A percentile compares a stretch with the other conserved stretches of the same genome.
phyloP scores from a whole-genome alignment of 2,113 vertebrate species.

The Capreolus pygargus region DNA sequence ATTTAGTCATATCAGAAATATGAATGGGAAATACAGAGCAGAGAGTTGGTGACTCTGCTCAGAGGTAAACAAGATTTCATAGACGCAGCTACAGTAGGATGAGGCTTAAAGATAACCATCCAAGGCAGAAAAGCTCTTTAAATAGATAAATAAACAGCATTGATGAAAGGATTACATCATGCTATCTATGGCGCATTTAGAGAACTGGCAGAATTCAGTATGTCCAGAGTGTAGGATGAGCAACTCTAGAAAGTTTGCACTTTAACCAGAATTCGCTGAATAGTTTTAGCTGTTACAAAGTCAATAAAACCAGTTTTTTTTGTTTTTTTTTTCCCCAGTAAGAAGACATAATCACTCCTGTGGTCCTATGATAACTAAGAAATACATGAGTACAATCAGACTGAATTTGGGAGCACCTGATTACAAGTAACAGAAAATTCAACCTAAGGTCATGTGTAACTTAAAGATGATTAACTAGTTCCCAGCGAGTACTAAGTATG shows the following conservation, averaged over 20 bases:
- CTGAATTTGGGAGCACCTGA: not conserved
- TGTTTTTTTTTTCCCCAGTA: not conserved
- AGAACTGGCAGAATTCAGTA: not conserved
- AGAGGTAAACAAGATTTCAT: not conserved
- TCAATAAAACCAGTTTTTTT: not conserved
- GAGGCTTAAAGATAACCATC: not conserved
- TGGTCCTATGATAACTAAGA: not conserved
- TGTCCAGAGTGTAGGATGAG: not conserved
- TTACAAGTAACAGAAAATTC: not conserved
- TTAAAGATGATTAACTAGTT: not conserved
- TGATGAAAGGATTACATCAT: not conserved
- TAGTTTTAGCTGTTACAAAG: not conserved
- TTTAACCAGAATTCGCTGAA: not conserved
- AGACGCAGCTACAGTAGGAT: not conserved
- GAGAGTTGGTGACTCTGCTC: not conserved
- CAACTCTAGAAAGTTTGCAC: not conserved
- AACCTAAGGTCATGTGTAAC: not conserved
- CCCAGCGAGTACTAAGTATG: not conserved
- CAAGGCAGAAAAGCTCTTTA: not conserved
- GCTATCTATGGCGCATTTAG: not conserved
- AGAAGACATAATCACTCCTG: not conserved
- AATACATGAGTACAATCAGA: not conserved
- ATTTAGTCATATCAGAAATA: not conserved
- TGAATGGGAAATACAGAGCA: not conserved
- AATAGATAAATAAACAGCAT: not conserved